Conservation (phyloP, 2,797 vertebrate species). For the Phataginus tricuspis region DNA sequence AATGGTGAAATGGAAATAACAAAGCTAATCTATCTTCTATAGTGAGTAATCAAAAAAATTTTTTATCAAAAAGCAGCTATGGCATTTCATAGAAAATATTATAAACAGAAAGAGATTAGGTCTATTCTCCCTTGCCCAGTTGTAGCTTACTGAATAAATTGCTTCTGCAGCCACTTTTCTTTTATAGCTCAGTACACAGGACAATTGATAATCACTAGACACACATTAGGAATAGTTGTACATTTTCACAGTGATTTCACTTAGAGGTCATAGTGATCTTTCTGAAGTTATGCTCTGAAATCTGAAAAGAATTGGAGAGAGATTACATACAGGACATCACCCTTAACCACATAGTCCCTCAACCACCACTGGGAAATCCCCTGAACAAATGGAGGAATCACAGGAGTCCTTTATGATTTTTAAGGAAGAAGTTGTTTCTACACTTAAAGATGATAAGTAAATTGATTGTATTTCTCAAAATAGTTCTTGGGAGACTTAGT, state of each 20-base stretch:
- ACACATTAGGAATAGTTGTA: background rate
- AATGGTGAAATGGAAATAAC: background rate
- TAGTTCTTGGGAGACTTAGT: background rate
- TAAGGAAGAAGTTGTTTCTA: background rate
- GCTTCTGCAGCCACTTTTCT: background rate
- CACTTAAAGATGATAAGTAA: background rate
- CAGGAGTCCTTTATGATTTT: background rate
- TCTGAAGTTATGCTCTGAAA: background rate
- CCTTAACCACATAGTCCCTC: background rate
- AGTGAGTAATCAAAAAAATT: background rate
- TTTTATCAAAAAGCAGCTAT: background rate
- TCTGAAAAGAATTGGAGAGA: background rate
- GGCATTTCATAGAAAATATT: background rate
- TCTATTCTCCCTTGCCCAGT: background rate
- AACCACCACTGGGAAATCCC: background rate
- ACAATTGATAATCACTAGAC: background rate
- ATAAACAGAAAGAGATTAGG: background rate
- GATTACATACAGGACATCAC: background rate
- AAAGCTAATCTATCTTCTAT: background rate
- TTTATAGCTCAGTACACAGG: background rate
- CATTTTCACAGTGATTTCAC: background rate
- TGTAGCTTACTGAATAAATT: background rate
- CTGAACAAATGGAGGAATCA: background rate
- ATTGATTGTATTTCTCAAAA: constrained; percentile 32
- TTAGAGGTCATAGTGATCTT: background rate